These are phyloP conservation scores for Amphiura filiformis DNA, from an alignment of 35 echinoderm and acorn worm species.

Conservation along the genomic window DNA sequence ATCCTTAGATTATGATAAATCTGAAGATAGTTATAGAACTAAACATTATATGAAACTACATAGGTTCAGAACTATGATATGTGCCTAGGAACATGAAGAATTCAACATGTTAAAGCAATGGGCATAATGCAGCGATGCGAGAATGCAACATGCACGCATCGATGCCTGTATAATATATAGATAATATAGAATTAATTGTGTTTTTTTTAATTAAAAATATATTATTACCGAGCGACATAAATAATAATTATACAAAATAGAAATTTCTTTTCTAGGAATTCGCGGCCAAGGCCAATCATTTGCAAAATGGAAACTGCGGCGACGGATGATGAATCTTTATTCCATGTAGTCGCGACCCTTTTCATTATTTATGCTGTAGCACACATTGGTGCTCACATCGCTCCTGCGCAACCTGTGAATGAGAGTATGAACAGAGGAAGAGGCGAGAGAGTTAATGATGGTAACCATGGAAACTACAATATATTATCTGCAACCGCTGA, in stretches of 20 bases:
- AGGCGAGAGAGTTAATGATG: no score
- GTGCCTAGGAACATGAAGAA: neutral
- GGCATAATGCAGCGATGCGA: no score
- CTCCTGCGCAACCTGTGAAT: neutral
- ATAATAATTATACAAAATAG: no score
- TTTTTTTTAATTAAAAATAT: no score
- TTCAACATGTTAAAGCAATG: neutral
- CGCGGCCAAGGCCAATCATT: neutral
- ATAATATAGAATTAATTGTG: no score
- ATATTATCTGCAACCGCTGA: no score
- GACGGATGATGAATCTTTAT: neutral
- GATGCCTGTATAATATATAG: no score
- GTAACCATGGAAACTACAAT: no score
- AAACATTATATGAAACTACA: neutral
- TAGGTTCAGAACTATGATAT: neutral
- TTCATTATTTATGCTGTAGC: neutral
- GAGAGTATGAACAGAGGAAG: neutral
- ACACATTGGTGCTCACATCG: neutral
- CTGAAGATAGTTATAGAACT: conserved; percentile 7
- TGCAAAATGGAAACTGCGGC: neutral
- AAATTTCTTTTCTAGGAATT: neutral
- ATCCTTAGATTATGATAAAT: neutral
- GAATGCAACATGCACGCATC: no score
- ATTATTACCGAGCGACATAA: no score
- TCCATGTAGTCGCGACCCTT: neutral